These are phyloP conservation scores for Chloroceryle aenea DNA, from an alignment of 2,113 vertebrate genomes.

Conservation along the genomic window DNA sequence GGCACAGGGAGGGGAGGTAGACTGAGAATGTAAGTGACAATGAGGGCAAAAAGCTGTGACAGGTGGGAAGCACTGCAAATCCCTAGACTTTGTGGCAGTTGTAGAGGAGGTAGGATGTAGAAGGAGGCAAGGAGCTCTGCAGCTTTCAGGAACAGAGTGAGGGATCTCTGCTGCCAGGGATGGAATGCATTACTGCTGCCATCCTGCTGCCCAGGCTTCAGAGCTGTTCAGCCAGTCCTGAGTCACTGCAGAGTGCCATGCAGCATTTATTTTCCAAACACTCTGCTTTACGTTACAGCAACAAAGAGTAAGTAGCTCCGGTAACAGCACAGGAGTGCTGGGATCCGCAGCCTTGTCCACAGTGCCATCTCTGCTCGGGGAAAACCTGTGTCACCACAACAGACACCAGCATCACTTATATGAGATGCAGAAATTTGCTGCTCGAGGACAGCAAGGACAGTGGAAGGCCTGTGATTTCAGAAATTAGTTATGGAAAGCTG, in stretches of 20 bases:
- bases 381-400: background rate
- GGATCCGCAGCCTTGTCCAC: background rate
- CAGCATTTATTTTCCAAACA: background rate
- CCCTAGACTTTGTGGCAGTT: rapidly evolving
- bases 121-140: background rate
- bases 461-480: slow-evolving; percentile 6
- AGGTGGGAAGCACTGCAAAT: background rate
- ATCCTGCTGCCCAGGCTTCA: background rate
- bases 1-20: background rate
- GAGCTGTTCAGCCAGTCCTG: background rate
- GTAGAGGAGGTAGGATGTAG: rapidly evolving
- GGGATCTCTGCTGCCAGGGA: background rate
- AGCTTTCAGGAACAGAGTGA: background rate
- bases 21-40: background rate
- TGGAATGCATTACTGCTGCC: background rate
- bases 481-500: slow-evolving; percentile 38
- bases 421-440: background rate
- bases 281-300: background rate
- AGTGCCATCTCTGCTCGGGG: background rate
- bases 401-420: background rate
- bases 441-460: slow-evolving; percentile 49
- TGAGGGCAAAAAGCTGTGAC: background rate
- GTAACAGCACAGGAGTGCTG: background rate
- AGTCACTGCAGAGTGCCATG: background rate
- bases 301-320: background rate